Evolutionary conservation across 2,888 invertebrate genomes (phyloP).

Genomic region (Allygus modestus): DNA sequence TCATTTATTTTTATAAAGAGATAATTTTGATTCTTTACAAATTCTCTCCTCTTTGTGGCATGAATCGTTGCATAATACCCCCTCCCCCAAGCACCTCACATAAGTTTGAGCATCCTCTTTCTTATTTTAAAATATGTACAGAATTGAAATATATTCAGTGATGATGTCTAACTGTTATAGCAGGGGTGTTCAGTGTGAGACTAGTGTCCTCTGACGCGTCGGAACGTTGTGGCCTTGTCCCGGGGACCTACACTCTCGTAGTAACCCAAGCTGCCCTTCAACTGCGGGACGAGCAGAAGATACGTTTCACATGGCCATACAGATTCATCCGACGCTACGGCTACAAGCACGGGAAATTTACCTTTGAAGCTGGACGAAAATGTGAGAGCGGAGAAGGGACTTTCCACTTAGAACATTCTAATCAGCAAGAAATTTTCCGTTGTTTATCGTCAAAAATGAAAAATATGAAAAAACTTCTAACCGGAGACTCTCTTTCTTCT

Average conservation of each 20-base stretch:
- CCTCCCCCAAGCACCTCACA: too few relatives aligned
- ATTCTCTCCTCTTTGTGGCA: too few relatives aligned
- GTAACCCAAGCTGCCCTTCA: conserved; percentile 87
- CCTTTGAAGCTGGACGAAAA: conserved; percentile 92
- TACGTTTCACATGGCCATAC: conserved; percentile 90
- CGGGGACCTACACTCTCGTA: conserved; percentile 84
- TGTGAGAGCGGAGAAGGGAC: conserved; percentile 92
- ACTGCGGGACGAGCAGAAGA: conserved; percentile 80
- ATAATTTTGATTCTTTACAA: too few relatives aligned
- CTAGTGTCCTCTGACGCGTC: conserved; percentile 89
- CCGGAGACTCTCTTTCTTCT: conserved; percentile 80
- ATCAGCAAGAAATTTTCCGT: conserved; percentile 89
- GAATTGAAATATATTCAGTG: too few relatives aligned
- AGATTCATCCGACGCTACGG: conserved; percentile 90
- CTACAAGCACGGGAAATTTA: conserved; percentile 91
- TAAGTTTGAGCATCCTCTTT: too few relatives aligned
- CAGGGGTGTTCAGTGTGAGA: conserved; percentile 86
- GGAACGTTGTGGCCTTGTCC: conserved; percentile 84
- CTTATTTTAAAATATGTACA: too few relatives aligned
- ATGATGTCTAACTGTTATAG: conserved; percentile 64
- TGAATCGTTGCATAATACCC: too few relatives aligned
- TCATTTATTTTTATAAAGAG: too few relatives aligned
- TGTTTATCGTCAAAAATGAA: conserved; percentile 91
- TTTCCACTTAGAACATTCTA: conserved; percentile 87
- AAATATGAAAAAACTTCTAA: conserved; percentile 89